Evolutionary conservation across 2,113 vertebrate genomes (phyloP).

Genomic region (Phylloscopus whistleri): DNA sequence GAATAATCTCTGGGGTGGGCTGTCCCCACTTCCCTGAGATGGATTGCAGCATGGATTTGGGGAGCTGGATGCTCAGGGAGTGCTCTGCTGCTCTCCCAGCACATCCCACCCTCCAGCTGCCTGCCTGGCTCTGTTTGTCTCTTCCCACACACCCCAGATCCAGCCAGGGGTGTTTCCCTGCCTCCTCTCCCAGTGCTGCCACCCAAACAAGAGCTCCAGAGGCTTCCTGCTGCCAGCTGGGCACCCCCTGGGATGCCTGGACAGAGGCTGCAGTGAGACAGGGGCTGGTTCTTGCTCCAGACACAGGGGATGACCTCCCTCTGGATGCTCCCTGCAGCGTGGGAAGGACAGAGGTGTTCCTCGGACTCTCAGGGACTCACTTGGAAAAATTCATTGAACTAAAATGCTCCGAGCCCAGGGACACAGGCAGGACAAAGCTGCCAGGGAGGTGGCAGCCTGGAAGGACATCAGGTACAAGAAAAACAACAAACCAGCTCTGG

Average conservation of each 20-base stretch:
- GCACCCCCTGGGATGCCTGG: accelerated
- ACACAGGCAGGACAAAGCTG: not conserved
- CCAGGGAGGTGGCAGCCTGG: not conserved
- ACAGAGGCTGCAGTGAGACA: not conserved
- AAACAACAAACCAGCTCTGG: not conserved
- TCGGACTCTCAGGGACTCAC: not conserved
- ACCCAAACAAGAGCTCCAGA: not conserved
- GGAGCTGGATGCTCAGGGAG: not conserved
- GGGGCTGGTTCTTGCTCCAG: not conserved
- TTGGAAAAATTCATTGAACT: not conserved
- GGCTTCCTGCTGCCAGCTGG: not conserved
- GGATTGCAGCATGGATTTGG: not conserved
- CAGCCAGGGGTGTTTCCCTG: not conserved
- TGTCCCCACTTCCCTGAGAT: not conserved
- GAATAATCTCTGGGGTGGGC: not conserved
- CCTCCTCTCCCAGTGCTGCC: not conserved
- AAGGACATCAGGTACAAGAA: not conserved
- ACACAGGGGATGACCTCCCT: not conserved
- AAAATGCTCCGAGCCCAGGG: not conserved
- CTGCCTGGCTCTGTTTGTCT: not conserved
- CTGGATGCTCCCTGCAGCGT: not conserved
- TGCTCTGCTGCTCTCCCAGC: not conserved
- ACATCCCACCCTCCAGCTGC: not conserved
- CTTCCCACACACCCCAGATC: not conserved
- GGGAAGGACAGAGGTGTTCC: accelerated